These are phyloP conservation scores for Myotis planiceps DNA, from an alignment of 2,797 vertebrate genomes.

Conservation along the genomic window DNA sequence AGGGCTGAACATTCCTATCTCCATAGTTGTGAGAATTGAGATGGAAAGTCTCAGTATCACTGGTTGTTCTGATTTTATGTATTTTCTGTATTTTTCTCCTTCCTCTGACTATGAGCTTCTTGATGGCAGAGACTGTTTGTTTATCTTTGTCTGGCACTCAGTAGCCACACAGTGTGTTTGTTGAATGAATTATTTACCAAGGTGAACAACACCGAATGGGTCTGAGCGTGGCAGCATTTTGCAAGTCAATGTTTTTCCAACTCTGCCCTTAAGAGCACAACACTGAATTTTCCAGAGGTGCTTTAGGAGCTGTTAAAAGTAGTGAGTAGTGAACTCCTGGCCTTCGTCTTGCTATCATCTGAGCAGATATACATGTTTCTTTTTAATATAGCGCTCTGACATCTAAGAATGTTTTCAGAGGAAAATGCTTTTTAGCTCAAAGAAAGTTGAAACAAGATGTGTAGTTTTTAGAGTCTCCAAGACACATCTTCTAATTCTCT, in stretches of 20 bases:
- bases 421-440: not conserved
- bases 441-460: slow-evolving; percentile 2
- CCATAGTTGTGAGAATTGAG: not conserved
- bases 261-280: not conserved
- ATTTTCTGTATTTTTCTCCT: not conserved
- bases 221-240: slow-evolving; percentile 49
- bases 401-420: not conserved
- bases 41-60: not conserved
- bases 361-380: not conserved
- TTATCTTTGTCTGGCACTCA: slow-evolving; percentile 41
- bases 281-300: not conserved
- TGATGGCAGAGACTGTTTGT: slow-evolving; percentile 28
- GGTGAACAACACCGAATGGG: slow-evolving; percentile 48
- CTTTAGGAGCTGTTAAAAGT: not conserved
- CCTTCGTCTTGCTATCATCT: not conserved
- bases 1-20: not conserved
- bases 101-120: not conserved
- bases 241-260: slow-evolving; percentile 53
- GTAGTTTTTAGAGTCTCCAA: not conserved
- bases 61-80: not conserved
- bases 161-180: slow-evolving; percentile 58
- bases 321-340: not conserved
- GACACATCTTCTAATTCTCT: not conserved
- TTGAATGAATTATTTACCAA: slow-evolving; percentile 75
- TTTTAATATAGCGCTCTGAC: not conserved